Base-by-base conservation (phyloP, 2,888 invertebrate species). In the Mythimna pallens region DNA sequence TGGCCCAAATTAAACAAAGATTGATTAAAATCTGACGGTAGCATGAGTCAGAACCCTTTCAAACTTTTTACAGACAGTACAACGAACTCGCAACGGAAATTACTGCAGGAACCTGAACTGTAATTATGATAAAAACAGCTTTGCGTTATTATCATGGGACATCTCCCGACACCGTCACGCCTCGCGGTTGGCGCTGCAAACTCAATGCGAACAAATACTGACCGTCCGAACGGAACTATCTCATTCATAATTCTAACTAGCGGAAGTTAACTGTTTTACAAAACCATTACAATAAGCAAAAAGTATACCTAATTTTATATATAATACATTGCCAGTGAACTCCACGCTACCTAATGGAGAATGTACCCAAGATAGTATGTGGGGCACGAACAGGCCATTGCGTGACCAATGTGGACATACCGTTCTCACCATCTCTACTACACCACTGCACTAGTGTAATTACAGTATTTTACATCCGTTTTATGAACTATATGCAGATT, bases 121-220 rank as follows among this genome's bases (percentile, higher is more conserved):
- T 81, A 86, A 86, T 86, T 83, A 79, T 81, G 73, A 84, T 81
- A 80, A 86, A 76, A 81, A 73, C 73, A 68, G 64, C 73, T 80
- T 79, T 86, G 83, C 80, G 85, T 80, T 85, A 86, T 81, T 86
- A 86, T 82, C 86, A 86, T 77, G 90, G 90, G 89, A 92, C 91
- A 94, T 93, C 93, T 93, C 89, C 89, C 90, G 88, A 90, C 92
- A 89, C 90, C 90, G 94, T 93, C 92, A 94, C 91, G 95, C 92
- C 87, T 85, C 83, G 90, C 87, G 86, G 86, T 78, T 83, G 62
- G 76, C 86, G 86, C 82, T 89, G 90, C 83, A n/a, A 83, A 81
- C 89, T 92, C 90, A 90, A 89, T 89, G 89, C 89, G 89, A 91
- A 86, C 90, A 90, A 91, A 89, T 87, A 90, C 81, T 85, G 88